Conservation (phyloP, 2,888 invertebrate genomes). For the Carpatolechia fugitivella region DNA sequence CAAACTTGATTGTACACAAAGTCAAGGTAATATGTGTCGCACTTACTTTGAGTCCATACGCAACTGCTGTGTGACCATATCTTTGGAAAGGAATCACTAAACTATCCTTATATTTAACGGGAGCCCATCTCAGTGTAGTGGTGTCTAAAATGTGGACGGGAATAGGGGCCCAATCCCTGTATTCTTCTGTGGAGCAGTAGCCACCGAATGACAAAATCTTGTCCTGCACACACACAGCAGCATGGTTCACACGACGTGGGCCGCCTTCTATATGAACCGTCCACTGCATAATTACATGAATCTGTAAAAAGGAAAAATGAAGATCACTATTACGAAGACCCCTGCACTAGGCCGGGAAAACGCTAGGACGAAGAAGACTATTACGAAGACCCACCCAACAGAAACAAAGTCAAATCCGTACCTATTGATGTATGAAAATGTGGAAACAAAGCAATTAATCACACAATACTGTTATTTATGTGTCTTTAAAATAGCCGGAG, state of each 20-base stretch:
- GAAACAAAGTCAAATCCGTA: too few relatives aligned
- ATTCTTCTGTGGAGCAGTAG: slow-evolving; percentile 92
- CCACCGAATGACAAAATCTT: slow-evolving; percentile 95
- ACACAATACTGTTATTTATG: too few relatives aligned
- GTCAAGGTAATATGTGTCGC: not conserved
- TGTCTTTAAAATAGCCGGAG: too few relatives aligned
- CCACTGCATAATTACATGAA: slow-evolving; percentile 85
- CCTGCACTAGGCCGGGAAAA: too few relatives aligned
- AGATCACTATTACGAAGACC: too few relatives aligned
- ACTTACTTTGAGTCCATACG: slow-evolving; percentile 83
- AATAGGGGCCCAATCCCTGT: slow-evolving; percentile 86
- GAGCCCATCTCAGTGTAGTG: slow-evolving; percentile 81
- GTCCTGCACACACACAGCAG: slow-evolving; percentile 89
- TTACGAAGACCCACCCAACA: too few relatives aligned
- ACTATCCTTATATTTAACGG: slow-evolving; percentile 71
- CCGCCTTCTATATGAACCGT: slow-evolving; percentile 92
- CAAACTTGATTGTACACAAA: not conserved
- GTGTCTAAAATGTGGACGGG: slow-evolving; percentile 93
- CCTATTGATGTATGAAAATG: too few relatives aligned
- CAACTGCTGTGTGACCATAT: slow-evolving; percentile 95
- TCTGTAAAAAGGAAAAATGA: not conserved
- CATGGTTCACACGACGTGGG: slow-evolving; percentile 94
- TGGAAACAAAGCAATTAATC: too few relatives aligned
- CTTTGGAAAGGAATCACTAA: slow-evolving; percentile 86
- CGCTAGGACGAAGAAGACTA: too few relatives aligned